phyloP scores from a whole-genome alignment of 2,113 vertebrate genomes.

The Aspidoscelis tigris region DNA sequence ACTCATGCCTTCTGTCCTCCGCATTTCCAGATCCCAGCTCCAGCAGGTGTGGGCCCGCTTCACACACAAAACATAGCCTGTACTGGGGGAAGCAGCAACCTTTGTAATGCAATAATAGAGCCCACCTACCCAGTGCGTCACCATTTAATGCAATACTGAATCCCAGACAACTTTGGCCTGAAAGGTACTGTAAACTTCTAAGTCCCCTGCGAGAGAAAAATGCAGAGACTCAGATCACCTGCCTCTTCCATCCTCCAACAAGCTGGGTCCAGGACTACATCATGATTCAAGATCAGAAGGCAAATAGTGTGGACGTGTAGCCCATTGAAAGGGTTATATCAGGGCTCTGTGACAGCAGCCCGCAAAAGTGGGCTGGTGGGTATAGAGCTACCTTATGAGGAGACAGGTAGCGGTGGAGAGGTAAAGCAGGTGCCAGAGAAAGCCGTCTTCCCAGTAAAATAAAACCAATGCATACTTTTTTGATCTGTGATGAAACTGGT shows the following conservation, averaged over 20 bases:
- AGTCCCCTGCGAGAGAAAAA: conserved; percentile 47
- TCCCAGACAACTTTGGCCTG: conserved; percentile 71
- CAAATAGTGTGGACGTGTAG: conserved; percentile 23
- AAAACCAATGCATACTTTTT: background rate
- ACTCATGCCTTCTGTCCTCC: conserved; percentile 93
- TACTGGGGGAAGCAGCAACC: conserved; percentile 71
- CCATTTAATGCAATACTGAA: conserved; percentile 74
- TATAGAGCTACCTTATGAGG: conserved; percentile 55
- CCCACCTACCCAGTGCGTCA: conserved; percentile 67
- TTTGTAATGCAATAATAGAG: conserved; percentile 83
- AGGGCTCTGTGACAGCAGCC: background rate
- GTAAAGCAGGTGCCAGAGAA: conserved; percentile 38
- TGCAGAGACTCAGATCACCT: conserved; percentile 55
- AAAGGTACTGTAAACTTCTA: conserved; percentile 75
- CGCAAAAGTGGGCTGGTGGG: conserved; percentile 43
- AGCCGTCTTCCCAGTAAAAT: conserved; percentile 20
- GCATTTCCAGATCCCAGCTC: conserved; percentile 91
- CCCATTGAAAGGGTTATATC: conserved; percentile 39
- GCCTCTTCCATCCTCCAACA: conserved; percentile 54
- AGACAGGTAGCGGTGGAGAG: background rate
- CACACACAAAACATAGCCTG: conserved; percentile 93
- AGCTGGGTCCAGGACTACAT: conserved; percentile 42
- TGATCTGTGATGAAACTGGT: conserved; percentile 45
- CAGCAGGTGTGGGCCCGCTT: conserved; percentile 97
- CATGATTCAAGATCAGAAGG: conserved; percentile 50